Evolutionary conservation across 1,140 invertebrate species (phyloP), one percentile per base, ranked within the genome.

Genomic region (Bombyx mori): DNA sequence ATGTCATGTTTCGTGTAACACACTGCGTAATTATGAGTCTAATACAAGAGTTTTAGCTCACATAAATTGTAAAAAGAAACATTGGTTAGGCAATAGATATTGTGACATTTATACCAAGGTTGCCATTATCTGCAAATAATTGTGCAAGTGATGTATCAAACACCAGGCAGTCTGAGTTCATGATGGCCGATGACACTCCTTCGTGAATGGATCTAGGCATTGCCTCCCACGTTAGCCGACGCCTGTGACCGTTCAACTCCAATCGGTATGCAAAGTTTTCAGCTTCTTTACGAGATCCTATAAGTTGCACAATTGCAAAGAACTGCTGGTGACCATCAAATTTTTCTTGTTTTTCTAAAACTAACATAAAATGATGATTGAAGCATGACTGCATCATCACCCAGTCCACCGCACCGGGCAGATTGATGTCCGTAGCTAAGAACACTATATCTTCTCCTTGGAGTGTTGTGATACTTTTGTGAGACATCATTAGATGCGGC

Each of bases 331-430:
- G 96, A 7, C 97, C 97, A 89, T 99, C 97, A 79, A 94, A 97
- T 81, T 99, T 99, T 75, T 98, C 98, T 89, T 99, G 98, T 86
- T 99, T 99, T 88, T 99, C 98, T 42, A 99, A 89, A 12, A 99
- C 98, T 58, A 99, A 90, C 98, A 99, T 99, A 82, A 99, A 99
- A 88, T 99, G 96, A 79, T 99, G 97, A 56, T 96, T 96, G 86
- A 99, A 99, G 88, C 98, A 99, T 8, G 97, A 98, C 82, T 99
- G 98, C 98, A 99, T 99, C 98, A 99, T 99, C 0, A 99, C 99
- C 99, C 99, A 99, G 82, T 99, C 99, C 2, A 99, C 99, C 57
- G 98, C 99, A 59, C 99, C 99, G 52, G 98, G 98, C 63, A 99
- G 90, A 89, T 99, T 99, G 54, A 99, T 99, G 88, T 99, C 99